phyloP scores from a whole-genome alignment of 2,888 invertebrate species.

The Leptopilina syphax region DNA sequence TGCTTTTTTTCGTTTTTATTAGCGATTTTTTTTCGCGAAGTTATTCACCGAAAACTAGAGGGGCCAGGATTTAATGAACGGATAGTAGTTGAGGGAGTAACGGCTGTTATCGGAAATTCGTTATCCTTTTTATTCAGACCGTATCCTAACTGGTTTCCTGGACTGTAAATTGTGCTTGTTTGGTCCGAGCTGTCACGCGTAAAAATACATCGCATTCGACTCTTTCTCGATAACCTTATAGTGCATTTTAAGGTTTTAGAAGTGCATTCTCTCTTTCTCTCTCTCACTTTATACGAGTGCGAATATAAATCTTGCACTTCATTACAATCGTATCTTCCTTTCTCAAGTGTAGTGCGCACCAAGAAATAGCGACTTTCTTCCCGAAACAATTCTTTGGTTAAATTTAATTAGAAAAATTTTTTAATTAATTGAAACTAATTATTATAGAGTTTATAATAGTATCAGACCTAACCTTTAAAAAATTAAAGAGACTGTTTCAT shows the following conservation, averaged over 20 bases:
- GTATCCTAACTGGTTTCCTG: conserved; percentile 18
- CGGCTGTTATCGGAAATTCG: conserved; percentile 19
- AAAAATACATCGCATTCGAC: conserved; percentile 23
- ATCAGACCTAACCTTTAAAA: no score
- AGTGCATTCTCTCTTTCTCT: neutral
- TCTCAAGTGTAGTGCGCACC: neutral
- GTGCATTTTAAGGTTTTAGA: conserved; percentile 31
- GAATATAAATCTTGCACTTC: conserved; percentile 20
- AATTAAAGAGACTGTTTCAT: no score
- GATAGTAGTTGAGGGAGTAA: neutral
- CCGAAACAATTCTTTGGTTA: no score
- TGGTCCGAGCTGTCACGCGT: conserved; percentile 29
- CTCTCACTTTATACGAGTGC: neutral
- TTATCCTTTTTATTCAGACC: conserved; percentile 14
- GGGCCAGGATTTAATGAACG: no score
- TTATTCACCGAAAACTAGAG: no score
- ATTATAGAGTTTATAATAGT: no score
- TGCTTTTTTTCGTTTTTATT: no score
- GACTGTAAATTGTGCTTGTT: conserved; percentile 15
- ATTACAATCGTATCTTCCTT: conserved; percentile 20
- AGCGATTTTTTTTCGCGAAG: no score
- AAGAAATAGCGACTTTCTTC: neutral
- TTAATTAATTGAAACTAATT: neutral
- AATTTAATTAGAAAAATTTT: neutral
- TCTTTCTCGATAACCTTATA: neutral